Conservation (phyloP, 2,797 vertebrate genomes). For the Spheniscus humboldti region DNA sequence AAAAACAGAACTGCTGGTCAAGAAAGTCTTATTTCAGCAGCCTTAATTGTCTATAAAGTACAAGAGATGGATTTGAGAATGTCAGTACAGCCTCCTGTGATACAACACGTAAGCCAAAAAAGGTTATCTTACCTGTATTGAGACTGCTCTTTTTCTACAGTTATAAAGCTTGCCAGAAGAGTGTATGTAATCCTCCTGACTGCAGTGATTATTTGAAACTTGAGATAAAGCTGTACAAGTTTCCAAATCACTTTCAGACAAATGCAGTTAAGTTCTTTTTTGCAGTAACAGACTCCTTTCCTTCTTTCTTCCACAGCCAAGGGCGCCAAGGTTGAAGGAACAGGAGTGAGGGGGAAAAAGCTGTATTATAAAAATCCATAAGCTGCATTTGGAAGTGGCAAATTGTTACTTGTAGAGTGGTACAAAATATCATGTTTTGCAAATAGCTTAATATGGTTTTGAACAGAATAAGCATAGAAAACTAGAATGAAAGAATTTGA, state of each 20-base stretch:
- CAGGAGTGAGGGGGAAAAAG: fast-evolving
- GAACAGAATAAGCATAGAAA: background rate
- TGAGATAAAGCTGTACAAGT: background rate
- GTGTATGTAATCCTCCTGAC: background rate
- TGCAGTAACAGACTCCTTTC: background rate
- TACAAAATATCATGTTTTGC: background rate
- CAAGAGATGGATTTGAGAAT: background rate
- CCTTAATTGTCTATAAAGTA: background rate
- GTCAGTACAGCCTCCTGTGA: background rate
- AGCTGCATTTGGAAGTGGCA: background rate
- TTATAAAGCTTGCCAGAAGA: background rate
- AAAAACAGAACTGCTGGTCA: background rate
- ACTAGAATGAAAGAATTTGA: background rate
- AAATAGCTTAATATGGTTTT: background rate
- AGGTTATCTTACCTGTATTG: background rate
- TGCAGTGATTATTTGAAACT: constrained; percentile 1
- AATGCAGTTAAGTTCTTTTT: background rate
- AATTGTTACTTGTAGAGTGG: background rate
- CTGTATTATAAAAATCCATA: background rate
- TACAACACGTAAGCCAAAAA: background rate
- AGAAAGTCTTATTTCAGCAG: background rate
- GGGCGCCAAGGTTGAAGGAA: background rate
- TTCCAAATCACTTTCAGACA: background rate
- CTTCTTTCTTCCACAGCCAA: background rate
- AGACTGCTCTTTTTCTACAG: background rate